A percentile compares a stretch with the other conserved stretches of the same genome.
phyloP scores from a whole-genome alignment of 2,113 vertebrate species.

The Alligator mississippiensis region DNA sequence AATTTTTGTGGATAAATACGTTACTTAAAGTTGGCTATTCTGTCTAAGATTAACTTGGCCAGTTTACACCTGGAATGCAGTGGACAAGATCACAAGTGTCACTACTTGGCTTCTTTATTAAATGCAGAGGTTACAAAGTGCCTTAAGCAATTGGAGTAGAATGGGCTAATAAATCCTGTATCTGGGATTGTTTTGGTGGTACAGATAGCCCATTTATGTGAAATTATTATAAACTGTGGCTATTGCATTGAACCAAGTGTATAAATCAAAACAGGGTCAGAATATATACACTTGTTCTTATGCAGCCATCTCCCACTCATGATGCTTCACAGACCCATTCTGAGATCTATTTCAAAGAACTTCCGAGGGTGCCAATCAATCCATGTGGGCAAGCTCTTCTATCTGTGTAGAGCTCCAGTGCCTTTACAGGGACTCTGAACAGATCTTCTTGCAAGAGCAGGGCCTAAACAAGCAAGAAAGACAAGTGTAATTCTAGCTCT shows the following conservation, averaged over 20 bases:
- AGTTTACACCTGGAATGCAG: neutral
- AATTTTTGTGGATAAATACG: fast-evolving
- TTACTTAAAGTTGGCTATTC: fast-evolving
- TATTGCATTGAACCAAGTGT: neutral
- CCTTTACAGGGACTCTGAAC: neutral
- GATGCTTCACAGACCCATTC: neutral
- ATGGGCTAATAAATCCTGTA: neutral
- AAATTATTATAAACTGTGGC: neutral
- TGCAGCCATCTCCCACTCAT: neutral
- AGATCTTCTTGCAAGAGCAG: neutral
- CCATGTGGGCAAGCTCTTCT: neutral
- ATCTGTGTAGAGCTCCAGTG: neutral
- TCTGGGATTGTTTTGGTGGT: neutral
- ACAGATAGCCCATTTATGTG: neutral
- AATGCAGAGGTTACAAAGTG: neutral
- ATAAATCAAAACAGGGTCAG: too few relatives aligned
- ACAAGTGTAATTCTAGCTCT: neutral
- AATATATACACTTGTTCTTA: neutral
- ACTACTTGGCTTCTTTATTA: neutral
- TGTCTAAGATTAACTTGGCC: neutral
- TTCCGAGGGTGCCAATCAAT: neutral
- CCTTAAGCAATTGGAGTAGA: neutral
- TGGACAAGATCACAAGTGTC: neutral
- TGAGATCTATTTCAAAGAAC: neutral
- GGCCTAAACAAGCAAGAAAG: neutral